phyloP scores from a whole-genome alignment of 2,797 vertebrate genomes.

The Protosalanx chinensis region DNA sequence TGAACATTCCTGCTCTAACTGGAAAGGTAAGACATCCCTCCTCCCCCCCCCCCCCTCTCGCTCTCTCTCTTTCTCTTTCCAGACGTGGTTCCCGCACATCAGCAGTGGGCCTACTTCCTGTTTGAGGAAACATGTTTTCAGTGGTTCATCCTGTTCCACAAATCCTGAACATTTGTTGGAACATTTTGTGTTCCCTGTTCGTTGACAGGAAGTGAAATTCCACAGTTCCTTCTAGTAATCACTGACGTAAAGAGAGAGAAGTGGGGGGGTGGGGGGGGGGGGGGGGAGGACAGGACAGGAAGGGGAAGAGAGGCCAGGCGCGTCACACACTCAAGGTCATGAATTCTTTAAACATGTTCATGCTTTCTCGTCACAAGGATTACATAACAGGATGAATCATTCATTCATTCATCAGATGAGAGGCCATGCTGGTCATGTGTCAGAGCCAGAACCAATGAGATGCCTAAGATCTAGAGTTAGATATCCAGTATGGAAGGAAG shows the following conservation, averaged over 20 bases:
- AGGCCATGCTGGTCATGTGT: no score
- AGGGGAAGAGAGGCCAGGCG: background rate
- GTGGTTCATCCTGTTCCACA: constrained; percentile 44
- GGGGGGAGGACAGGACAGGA: no score
- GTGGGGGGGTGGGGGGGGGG: background rate
- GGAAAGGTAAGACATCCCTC: constrained; percentile 79
- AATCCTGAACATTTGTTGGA: constrained; percentile 29
- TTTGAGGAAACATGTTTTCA: constrained; percentile 33
- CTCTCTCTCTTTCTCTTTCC: background rate
- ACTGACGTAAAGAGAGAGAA: background rate
- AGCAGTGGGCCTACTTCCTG: constrained; percentile 26
- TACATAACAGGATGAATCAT: background rate
- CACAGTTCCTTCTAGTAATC: background rate
- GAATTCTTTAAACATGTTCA: background rate
- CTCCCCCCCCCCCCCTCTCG: background rate
- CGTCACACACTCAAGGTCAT: constrained; percentile 7
- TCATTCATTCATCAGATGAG: constrained; percentile 5
- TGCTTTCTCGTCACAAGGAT: background rate
- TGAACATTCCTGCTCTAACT: constrained; percentile 95
- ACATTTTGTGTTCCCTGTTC: constrained; percentile 17
- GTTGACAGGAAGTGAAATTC: constrained; percentile 35
- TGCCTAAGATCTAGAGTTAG: no score
- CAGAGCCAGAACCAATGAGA: no score
- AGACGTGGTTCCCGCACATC: background rate
- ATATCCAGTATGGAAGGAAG: no score